These are phyloP conservation scores for Hirtodrosophila confusa DNA, from an alignment of 2,888 invertebrate genomes.

Conservation along the genomic window DNA sequence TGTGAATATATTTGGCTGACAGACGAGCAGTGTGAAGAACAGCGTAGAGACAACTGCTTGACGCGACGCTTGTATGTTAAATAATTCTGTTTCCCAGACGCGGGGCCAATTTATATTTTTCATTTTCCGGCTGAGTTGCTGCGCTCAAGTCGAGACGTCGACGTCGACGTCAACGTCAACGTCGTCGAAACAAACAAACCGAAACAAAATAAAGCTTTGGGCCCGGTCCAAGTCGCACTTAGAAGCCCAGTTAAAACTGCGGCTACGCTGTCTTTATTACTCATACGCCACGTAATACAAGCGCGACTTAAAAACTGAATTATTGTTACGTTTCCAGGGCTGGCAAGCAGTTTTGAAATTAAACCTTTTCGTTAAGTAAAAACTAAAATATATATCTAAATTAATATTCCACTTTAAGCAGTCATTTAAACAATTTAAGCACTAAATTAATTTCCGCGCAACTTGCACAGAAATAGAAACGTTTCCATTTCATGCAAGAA, in stretches of 20 bases:
- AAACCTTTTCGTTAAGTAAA: too few relatives aligned
- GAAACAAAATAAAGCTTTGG: constrained; percentile 63
- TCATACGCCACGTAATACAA: constrained; percentile 63
- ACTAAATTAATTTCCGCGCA: too few relatives aligned
- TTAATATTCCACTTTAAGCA: too few relatives aligned
- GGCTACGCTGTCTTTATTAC: constrained; percentile 64
- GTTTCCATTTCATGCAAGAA: too few relatives aligned
- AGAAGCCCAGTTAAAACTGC: constrained; percentile 50
- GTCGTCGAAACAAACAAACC: constrained; percentile 59
- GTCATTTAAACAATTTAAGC: too few relatives aligned
- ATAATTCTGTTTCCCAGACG: constrained; percentile 79
- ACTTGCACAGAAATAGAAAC: too few relatives aligned
- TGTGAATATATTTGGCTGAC: constrained; percentile 13
- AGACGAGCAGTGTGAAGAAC: constrained; percentile 18
- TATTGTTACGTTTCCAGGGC: constrained; percentile 42
- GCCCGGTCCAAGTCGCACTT: constrained; percentile 50
- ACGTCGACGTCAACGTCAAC: constrained; percentile 37
- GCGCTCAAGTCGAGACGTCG: constrained; percentile 30
- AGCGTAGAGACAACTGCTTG: constrained; percentile 59
- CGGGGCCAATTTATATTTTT: constrained; percentile 82
- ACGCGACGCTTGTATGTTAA: constrained; percentile 67
- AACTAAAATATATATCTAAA: too few relatives aligned
- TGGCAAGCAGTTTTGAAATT: constrained; percentile 7
- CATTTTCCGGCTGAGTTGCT: constrained; percentile 82
- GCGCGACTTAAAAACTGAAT: constrained; percentile 12